Conservation (phyloP, 1,140 invertebrate genomes). For the Papilio polyxenes region DNA sequence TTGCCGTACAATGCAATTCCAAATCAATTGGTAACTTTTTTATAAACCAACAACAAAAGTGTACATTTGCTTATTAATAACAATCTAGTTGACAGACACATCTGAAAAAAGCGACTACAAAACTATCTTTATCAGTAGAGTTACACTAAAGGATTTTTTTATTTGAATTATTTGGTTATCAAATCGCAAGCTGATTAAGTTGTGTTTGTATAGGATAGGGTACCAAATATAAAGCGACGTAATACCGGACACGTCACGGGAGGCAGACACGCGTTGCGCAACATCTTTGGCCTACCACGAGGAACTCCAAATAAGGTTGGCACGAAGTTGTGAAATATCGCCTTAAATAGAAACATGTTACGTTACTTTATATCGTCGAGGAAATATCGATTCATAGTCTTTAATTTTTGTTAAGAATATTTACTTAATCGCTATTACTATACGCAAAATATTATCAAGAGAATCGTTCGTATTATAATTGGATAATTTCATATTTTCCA, state of each 20-base stretch:
- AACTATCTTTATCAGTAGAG: too few species aligned
- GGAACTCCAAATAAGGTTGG: slow-evolving; percentile 45
- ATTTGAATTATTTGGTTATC: not conserved
- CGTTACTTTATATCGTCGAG: not conserved
- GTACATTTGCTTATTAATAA: not conserved
- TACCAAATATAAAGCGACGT: not conserved
- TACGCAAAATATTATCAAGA: not conserved
- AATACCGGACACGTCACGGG: slow-evolving; percentile 54
- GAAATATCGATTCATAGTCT: not conserved
- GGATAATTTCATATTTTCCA: not conserved
- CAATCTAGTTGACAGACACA: not conserved
- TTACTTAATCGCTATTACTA: not conserved
- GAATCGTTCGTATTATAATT: too few species aligned
- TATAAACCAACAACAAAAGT: not conserved
- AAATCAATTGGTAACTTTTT: not conserved
- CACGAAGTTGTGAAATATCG: slow-evolving; percentile 1
- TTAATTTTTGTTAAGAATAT: not conserved
- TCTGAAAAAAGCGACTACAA: not conserved
- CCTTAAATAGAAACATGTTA: not conserved
- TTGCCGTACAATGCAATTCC: not conserved
- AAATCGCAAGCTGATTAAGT: not conserved
- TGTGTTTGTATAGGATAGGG: not conserved
- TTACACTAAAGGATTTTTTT: not conserved
- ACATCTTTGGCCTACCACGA: slow-evolving; percentile 52
- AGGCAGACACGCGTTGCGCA: slow-evolving; percentile 65